These are phyloP conservation scores for Stenodera caucasica DNA, from an alignment of 2,888 invertebrate genomes.

Conservation along the genomic window DNA sequence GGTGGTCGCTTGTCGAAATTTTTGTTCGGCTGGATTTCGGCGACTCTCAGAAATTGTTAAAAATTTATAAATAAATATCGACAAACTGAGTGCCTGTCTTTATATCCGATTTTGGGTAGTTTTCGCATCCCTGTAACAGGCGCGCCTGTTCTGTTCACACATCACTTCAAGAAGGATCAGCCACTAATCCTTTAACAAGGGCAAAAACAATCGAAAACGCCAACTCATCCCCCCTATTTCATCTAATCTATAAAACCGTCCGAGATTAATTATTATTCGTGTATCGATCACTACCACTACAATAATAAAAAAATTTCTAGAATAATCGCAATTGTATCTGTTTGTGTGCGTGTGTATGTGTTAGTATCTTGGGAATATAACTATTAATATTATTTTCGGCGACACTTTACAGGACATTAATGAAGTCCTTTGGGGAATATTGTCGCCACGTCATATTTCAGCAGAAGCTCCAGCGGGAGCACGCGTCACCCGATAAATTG, in stretches of 20 bases:
- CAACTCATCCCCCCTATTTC: constrained; percentile 23
- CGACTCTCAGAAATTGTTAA: not conserved
- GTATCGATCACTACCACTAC: not conserved
- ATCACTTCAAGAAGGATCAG: constrained; percentile 53
- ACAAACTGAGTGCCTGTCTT: not conserved
- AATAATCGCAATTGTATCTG: not conserved
- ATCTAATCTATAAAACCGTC: constrained; percentile 21
- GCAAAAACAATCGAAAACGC: constrained; percentile 52
- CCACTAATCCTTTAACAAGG: constrained; percentile 56
- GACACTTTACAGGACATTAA: constrained; percentile 58
- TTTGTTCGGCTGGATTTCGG: no score
- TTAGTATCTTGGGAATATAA: constrained; percentile 48
- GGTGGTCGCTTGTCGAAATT: no score
- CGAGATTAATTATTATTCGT: not conserved
- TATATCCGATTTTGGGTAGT: constrained; percentile 25
- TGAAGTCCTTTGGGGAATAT: constrained; percentile 58
- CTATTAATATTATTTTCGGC: constrained; percentile 57
- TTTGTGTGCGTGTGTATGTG: no score
- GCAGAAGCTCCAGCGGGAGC: constrained; percentile 44
- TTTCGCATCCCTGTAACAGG: constrained; percentile 25
- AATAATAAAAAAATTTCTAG: not conserved
- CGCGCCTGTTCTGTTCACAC: constrained; percentile 55
- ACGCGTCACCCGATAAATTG: constrained; percentile 53
- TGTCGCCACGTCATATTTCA: constrained; percentile 57
- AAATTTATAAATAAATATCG: constrained; percentile 8